A percentile compares a stretch with the other conserved stretches of the same genome.
Conservation (phyloP, 2,888 invertebrate species). For the Ophraella communa region DNA sequence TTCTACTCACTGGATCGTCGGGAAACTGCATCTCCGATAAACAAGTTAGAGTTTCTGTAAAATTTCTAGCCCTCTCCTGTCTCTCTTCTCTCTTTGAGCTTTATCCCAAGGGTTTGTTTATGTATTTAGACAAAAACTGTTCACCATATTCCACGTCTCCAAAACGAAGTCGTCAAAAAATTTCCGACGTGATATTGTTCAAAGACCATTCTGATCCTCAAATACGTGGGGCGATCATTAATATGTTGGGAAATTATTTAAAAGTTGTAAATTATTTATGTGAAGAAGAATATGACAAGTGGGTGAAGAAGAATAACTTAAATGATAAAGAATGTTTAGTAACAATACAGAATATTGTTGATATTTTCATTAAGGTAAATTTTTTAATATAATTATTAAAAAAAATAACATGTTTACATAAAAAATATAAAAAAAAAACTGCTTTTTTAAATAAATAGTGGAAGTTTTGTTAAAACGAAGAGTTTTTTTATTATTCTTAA, state of each 20-base stretch:
- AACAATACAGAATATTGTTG: constrained; percentile 30
- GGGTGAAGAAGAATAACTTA: constrained; percentile 57
- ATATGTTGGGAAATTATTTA: constrained; percentile 73
- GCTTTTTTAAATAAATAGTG: no score
- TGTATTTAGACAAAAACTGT: constrained; percentile 69
- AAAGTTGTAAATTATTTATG: constrained; percentile 66
- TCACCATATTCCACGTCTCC: constrained; percentile 31
- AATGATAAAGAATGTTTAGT: constrained; percentile 24
- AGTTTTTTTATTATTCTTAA: no score
- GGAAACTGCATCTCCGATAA: constrained; percentile 71
- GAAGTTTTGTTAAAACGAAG: no score
- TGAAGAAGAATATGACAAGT: constrained; percentile 64
- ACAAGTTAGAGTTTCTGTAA: constrained; percentile 85
- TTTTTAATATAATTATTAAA: neutral
- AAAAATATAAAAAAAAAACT: no score
- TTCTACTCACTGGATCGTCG: constrained; percentile 72
- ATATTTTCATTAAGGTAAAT: constrained; percentile 42
- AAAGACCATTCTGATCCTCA: constrained; percentile 82
- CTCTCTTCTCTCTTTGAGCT: constrained; percentile 76
- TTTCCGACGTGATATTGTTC: constrained; percentile 75
- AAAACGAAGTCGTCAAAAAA: constrained; percentile 62
- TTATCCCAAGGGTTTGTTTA: constrained; percentile 75
- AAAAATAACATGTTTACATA: no score
- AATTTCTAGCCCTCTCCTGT: constrained; percentile 84
- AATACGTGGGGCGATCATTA: constrained; percentile 74